A percentile compares a stretch with the other conserved stretches of the same genome.
Evolutionary conservation across 2,113 vertebrate genomes (phyloP).

Genomic region (Corythoichthys haematopterus): DNA sequence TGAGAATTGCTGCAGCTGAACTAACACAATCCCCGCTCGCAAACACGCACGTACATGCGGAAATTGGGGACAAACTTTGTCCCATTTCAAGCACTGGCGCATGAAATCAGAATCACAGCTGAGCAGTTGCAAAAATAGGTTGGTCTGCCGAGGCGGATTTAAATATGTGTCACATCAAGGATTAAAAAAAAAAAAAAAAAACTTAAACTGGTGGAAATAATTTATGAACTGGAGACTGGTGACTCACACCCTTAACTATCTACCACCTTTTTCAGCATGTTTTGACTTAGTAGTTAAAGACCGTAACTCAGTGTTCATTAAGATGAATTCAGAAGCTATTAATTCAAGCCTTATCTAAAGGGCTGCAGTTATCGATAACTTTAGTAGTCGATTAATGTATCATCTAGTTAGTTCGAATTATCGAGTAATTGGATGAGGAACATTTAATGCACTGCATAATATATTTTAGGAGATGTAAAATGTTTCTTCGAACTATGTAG

Average conservation of each 20-base stretch:
- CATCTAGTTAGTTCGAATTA: no score
- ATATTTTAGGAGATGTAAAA: no score
- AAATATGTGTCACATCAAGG: background rate
- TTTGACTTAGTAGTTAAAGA: no score
- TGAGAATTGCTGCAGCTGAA: conserved; percentile 51
- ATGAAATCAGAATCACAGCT: background rate
- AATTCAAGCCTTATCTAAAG: no score
- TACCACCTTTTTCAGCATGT: background rate
- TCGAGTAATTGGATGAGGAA: no score
- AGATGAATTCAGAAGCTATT: no score
- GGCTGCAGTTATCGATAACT: no score
- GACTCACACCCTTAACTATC: background rate
- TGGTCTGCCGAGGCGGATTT: background rate
- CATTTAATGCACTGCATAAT: no score
- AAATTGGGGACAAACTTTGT: conserved; percentile 3
- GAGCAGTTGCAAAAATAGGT: conserved; percentile 1
- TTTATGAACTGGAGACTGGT: background rate
- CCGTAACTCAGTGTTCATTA: no score
- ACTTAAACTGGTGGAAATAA: background rate
- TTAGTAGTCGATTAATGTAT: no score
- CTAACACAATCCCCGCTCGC: conserved; percentile 26
- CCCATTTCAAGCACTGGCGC: conserved; percentile 1
- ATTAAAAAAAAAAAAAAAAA: background rate
- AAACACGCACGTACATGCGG: conserved; percentile 5
- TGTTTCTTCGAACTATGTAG: no score